Conservation (phyloP, 2,888 invertebrate species). For the Drosophila pseudotakahashii region DNA sequence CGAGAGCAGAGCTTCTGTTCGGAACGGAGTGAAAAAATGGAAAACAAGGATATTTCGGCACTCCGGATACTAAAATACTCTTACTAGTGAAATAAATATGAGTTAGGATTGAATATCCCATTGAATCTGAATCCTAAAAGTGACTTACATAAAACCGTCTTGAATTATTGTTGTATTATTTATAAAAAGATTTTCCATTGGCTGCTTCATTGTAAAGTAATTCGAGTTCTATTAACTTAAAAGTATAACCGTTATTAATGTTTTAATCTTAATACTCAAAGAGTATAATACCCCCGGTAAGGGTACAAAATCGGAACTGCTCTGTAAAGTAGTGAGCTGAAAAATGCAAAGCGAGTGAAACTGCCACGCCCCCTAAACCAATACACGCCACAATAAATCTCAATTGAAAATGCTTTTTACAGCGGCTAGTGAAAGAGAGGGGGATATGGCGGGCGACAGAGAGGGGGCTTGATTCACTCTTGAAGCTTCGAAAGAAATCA, state of each 20-base stretch:
- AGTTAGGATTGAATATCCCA: too few relatives aligned
- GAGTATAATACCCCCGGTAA: background rate
- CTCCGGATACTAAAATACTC: constrained; percentile 2
- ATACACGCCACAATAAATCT: constrained; percentile 78
- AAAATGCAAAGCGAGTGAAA: constrained; percentile 71
- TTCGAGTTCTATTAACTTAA: too few relatives aligned
- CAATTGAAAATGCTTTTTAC: constrained; percentile 76
- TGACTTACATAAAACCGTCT: too few relatives aligned
- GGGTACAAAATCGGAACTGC: constrained; percentile 27
- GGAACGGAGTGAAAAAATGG: constrained; percentile 22
- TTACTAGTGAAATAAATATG: background rate
- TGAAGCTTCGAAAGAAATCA: constrained; percentile 77
- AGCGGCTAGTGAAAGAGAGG: constrained; percentile 19
- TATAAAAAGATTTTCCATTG: too few relatives aligned
- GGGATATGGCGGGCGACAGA: constrained; percentile 1
- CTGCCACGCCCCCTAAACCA: constrained; percentile 52
- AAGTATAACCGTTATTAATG: too few relatives aligned
- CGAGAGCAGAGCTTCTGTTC: constrained; percentile 36
- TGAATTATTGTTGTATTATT: too few relatives aligned
- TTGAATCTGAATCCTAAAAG: too few relatives aligned
- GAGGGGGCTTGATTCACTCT: constrained; percentile 67
- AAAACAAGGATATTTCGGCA: background rate
- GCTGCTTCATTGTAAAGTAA: too few relatives aligned
- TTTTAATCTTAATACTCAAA: too few relatives aligned
- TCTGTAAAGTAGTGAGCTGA: constrained; percentile 62